Base-by-base conservation (phyloP, 1,140 invertebrate species). In the Sycophaga agraensis region DNA sequence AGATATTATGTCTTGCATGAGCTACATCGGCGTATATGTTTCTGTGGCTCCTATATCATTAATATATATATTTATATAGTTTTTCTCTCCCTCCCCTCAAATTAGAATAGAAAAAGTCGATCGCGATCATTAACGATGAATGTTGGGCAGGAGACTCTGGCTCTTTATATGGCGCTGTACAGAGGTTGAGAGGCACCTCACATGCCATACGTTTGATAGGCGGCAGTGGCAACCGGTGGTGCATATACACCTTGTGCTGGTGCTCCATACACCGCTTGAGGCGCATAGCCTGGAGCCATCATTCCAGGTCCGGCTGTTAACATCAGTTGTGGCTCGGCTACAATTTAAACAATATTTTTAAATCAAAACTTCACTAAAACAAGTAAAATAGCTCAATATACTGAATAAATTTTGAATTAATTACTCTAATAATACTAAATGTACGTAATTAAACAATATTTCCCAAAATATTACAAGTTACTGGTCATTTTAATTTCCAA, bases 311-410 rank as follows among this genome's bases (percentile, higher is more conserved):
- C 94, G 62, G 94, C 94, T 37, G 96, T 98, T 66, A 98, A 83
- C 96, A 98, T 98, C 60, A 98, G 81, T 75, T 97, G 95, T 19
- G 92, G 93, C 77, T 97, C 95, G 73, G 89, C 84, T 87, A 75
- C 28, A 79, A 70, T 60, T 40, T 21, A 54, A 59, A 54, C 24
- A 56, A 37, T 50, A 46, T 39, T 42, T 16, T 26, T 58, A 16
- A 28, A 31, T 48, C 12, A 48, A 28, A 48, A 21, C 16, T 17
- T 17, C 28, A 34, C 7, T 16, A 24, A 45, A 49, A 6, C n/a
- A 2, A 1, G n/a, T 5, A 11, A 34, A 35, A 35, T 19, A 34
- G 9, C 8, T 31, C 11, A 31, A 31, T 31, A 31, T 11, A 31
- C 28, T 6, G 11, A 31, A 31, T 31, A 31, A 31, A 39, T 11